Evolutionary conservation across 2,113 vertebrate genomes (phyloP).

Genomic region (Cyprinodon brontotheroides): DNA sequence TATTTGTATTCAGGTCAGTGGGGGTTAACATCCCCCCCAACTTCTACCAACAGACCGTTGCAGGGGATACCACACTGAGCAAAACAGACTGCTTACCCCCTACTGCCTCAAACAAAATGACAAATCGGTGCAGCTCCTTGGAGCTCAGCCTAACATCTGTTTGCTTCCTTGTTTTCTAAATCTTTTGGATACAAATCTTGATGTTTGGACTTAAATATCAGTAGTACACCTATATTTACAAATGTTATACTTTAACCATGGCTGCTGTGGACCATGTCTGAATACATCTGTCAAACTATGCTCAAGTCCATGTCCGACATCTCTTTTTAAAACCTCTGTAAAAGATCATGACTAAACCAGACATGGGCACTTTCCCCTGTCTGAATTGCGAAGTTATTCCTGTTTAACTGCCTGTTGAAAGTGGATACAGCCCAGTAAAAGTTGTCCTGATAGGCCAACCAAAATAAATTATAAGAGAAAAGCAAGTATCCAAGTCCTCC

Average conservation of each 20-base stretch:
- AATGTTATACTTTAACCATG: slow-evolving; percentile 18
- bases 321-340: slow-evolving; percentile 34
- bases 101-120: slow-evolving; percentile 31
- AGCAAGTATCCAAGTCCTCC: slow-evolving; percentile 36
- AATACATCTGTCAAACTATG: slow-evolving; percentile 20
- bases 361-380: slow-evolving; percentile 33
- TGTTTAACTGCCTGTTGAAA: slow-evolving; percentile 61
- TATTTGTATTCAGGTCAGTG: slow-evolving; percentile 45
- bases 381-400: slow-evolving; percentile 55
- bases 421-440: slow-evolving; percentile 55
- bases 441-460: slow-evolving; percentile 47
- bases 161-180: slow-evolving; percentile 1
- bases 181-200: slow-evolving; percentile 24
- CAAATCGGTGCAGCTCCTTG: slow-evolving; percentile 36
- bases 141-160: slow-evolving; percentile 40
- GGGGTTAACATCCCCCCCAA: slow-evolving; percentile 55
- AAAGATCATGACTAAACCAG: slow-evolving; percentile 37
- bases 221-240: slow-evolving; percentile 18
- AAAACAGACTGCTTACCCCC: slow-evolving; percentile 38
- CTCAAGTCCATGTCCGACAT: slow-evolving; percentile 20
- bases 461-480: slow-evolving; percentile 62
- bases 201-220: slow-evolving; percentile 17
- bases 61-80: slow-evolving; percentile 31
- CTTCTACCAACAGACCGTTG: slow-evolving; percentile 22
- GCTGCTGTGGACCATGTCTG: slow-evolving; percentile 21